Percentiles rank a stretch among this genome's conserved stretches.
Evolutionary conservation across 1,140 invertebrate genomes (phyloP).

Genomic region (Achatina immaculata): DNA sequence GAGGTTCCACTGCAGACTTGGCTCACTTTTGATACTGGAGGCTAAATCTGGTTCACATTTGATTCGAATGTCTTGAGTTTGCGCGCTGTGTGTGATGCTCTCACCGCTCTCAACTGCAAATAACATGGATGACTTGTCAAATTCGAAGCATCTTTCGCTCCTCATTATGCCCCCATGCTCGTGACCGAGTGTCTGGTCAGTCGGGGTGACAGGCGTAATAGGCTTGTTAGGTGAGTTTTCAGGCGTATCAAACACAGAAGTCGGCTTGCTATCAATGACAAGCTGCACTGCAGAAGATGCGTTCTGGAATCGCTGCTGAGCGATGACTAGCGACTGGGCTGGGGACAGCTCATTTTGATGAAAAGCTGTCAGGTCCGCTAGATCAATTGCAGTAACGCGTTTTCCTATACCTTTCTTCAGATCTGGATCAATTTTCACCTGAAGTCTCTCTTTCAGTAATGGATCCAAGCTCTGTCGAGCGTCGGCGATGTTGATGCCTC

Average conservation of each 20-base stretch:
- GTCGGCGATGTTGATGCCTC: constrained; percentile 18
- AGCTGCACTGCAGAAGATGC: background rate
- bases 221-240: constrained; percentile 27
- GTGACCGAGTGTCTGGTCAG: background rate
- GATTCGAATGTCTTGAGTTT: background rate
- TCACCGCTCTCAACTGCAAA: background rate
- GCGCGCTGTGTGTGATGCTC: background rate
- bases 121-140: constrained; percentile 1
- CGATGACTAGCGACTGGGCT: background rate
- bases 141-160: background rate
- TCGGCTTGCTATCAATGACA: background rate
- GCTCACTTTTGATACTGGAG: background rate
- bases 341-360: background rate
- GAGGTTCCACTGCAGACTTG: background rate
- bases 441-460: constrained; percentile 23
- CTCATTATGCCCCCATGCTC: background rate
- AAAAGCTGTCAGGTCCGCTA: constrained; percentile 27
- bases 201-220: constrained; percentile 4
- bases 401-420: constrained; percentile 24
- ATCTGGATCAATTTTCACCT: constrained; percentile 37
- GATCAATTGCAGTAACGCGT: constrained; percentile 29
- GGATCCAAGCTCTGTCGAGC: constrained; percentile 12
- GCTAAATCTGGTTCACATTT: background rate
- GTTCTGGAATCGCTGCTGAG: background rate
- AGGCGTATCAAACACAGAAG: constrained; percentile 36